phyloP scores from a whole-genome alignment of 2,797 vertebrate genomes.

The Eulemur rubriventer region DNA sequence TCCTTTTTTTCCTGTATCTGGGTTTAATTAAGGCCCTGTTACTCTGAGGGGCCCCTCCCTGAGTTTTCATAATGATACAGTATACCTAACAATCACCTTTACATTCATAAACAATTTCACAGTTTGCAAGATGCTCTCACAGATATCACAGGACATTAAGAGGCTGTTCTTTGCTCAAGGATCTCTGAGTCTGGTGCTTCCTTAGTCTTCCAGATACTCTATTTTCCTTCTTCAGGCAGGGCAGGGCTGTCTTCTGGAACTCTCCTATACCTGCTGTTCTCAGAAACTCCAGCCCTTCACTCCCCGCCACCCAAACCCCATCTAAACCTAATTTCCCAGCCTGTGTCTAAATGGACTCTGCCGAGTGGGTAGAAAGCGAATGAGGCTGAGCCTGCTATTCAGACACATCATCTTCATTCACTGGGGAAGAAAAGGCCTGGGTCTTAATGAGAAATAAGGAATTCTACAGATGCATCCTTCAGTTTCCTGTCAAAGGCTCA shows the following conservation, averaged over 20 bases:
- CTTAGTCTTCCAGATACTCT: neutral
- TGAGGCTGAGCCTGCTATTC: neutral
- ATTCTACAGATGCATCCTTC: conserved; percentile 30
- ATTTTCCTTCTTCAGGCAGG: neutral
- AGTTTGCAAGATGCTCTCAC: neutral
- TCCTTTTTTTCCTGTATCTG: neutral
- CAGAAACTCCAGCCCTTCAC: neutral
- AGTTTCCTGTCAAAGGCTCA: conserved; percentile 46
- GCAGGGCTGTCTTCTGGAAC: neutral
- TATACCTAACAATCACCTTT: neutral
- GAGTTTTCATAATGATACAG: neutral
- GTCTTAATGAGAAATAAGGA: conserved; percentile 60
- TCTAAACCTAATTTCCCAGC: neutral
- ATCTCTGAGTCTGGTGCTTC: neutral
- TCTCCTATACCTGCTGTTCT: accelerated
- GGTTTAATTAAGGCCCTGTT: neutral
- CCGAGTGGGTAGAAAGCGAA: neutral
- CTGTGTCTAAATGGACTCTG: neutral
- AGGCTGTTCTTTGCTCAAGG: neutral
- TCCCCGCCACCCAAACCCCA: neutral
- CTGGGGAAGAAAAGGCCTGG: conserved; percentile 23
- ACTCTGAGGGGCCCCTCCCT: neutral
- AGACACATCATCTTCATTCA: conserved; percentile 15
- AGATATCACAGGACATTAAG: neutral
- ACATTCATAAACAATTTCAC: neutral